These are phyloP conservation scores for Sinocyclocheilus rhinocerous DNA, from an alignment of 2,113 vertebrate genomes.

Conservation along the genomic window DNA sequence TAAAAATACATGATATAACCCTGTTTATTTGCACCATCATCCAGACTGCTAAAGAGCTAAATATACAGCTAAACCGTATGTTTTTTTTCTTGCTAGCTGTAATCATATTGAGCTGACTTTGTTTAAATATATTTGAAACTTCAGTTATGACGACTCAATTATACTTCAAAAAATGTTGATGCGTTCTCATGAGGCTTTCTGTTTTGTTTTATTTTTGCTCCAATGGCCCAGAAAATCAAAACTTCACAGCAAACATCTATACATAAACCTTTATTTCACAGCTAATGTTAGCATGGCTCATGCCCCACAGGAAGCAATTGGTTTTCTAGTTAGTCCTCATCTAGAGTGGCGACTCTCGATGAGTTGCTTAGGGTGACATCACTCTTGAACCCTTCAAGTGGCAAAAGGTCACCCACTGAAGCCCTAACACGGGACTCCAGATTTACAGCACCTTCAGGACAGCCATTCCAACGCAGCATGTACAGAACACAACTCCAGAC, in stretches of 20 bases:
- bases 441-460: slow-evolving; percentile 61
- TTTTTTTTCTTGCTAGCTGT: neutral
- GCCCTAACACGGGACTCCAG: slow-evolving; percentile 33
- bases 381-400: slow-evolving; percentile 47
- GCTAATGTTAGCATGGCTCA: neutral
- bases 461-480: slow-evolving; percentile 52
- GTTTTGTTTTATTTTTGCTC: slow-evolving; percentile 11
- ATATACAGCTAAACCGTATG: neutral
- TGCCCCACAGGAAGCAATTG: neutral
- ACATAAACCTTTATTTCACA: slow-evolving; percentile 28
- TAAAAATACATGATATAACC: neutral
- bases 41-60: neutral
- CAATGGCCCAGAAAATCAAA: slow-evolving; percentile 23
- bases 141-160: neutral
- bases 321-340: slow-evolving; percentile 10
- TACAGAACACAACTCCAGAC: slow-evolving; percentile 38
- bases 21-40: neutral
- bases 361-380: slow-evolving; percentile 48
- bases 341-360: neutral
- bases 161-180: neutral
- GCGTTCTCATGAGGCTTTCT: neutral
- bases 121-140: slow-evolving; percentile 6
- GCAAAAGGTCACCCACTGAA: slow-evolving; percentile 57
- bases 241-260: neutral
- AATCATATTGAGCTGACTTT: neutral